phyloP scores from a whole-genome alignment of 2,888 invertebrate genomes.

The Dryobotodes eremita region DNA sequence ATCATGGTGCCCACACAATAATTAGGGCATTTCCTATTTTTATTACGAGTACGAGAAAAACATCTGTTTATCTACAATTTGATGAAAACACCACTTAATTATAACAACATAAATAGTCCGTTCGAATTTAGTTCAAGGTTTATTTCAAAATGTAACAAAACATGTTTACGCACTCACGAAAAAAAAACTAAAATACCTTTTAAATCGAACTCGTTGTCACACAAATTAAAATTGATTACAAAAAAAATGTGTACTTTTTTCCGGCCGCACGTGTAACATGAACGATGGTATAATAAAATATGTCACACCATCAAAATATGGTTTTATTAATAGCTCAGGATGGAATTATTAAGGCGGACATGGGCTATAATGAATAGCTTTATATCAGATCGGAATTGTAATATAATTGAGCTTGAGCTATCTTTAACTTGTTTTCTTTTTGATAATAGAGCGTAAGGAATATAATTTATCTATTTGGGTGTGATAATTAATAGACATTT shows the following conservation, averaged over 20 bases:
- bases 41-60: background rate
- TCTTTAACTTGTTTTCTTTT: slow-evolving; percentile 34
- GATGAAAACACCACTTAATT: slow-evolving; percentile 22
- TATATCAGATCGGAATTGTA: slow-evolving; percentile 40
- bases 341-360: slow-evolving; percentile 75
- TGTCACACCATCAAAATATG: slow-evolving; percentile 77
- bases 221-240: slow-evolving; percentile 68
- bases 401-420: slow-evolving; percentile 38
- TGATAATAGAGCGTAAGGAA: slow-evolving; percentile 3
- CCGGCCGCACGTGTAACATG: slow-evolving; percentile 73
- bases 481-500: slow-evolving; percentile 27
- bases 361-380: slow-evolving; percentile 65
- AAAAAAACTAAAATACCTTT: slow-evolving; percentile 13
- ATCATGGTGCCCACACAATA: background rate
- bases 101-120: slow-evolving; percentile 24
- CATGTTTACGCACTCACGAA: slow-evolving; percentile 1
- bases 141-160: slow-evolving; percentile 16
- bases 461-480: slow-evolving; percentile 27
- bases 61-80: slow-evolving; percentile 12
- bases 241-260: slow-evolving; percentile 63
- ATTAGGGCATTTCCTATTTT: slow-evolving; percentile 34
- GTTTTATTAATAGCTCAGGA: slow-evolving; percentile 77
- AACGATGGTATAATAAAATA: slow-evolving; percentile 78
- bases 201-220: slow-evolving; percentile 45
- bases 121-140: slow-evolving; percentile 45